phyloP scores from a whole-genome alignment of 2,113 vertebrate genomes.

The Cololabis saira region DNA sequence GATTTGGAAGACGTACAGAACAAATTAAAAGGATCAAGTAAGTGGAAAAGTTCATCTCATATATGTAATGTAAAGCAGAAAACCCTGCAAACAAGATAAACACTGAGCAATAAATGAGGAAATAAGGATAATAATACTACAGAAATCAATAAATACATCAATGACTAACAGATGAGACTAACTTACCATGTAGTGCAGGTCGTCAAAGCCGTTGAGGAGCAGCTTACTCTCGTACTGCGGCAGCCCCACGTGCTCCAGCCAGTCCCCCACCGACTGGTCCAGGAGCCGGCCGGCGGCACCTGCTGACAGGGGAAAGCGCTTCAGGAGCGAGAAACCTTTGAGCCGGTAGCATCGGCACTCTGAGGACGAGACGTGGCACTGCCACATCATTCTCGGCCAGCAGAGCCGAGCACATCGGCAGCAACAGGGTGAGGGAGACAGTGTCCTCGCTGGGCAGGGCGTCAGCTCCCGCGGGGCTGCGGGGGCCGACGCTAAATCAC shows the following conservation, averaged over 20 bases:
- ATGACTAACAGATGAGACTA: too few relatives aligned
- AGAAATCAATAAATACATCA: neutral
- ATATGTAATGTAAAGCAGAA: too few relatives aligned
- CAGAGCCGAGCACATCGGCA: conserved; percentile 79
- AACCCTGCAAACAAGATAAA: neutral
- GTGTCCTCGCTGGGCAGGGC: conserved; percentile 55
- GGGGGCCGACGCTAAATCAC: conserved; percentile 57
- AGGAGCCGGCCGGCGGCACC: conserved; percentile 84
- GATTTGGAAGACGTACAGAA: neutral
- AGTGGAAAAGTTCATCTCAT: neutral
- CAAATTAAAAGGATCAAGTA: too few relatives aligned
- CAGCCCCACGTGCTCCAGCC: conserved; percentile 94
- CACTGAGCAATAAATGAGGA: neutral
- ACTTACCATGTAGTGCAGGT: conserved; percentile 96
- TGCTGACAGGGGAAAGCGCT: conserved; percentile 93
- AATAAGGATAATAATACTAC: conserved; percentile 1
- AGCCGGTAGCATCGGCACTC: conserved; percentile 97
- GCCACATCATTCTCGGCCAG: conserved; percentile 93
- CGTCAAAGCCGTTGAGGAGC: conserved; percentile 96
- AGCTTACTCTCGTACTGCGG: conserved; percentile 97
- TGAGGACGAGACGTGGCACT: conserved; percentile 93
- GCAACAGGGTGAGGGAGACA: conserved; percentile 64
- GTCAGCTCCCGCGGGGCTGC: conserved; percentile 66
- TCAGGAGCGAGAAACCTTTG: conserved; percentile 92
- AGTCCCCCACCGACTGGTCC: conserved; percentile 96